Evolutionary conservation across 2,113 vertebrate species (phyloP).

Genomic region (Neodontobutis hainanensis): DNA sequence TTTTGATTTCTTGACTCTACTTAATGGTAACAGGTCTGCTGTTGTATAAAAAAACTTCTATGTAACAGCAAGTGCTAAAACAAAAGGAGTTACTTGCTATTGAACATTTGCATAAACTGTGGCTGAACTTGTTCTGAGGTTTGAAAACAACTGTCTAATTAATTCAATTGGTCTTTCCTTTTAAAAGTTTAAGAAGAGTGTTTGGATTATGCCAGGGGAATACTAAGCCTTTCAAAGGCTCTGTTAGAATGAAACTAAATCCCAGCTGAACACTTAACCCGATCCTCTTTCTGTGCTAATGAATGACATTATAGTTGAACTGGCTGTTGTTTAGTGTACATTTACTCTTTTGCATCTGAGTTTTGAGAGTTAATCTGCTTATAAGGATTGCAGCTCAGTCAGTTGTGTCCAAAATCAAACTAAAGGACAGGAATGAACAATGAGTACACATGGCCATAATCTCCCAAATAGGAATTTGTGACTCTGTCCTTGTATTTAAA

Average conservation of each 20-base stretch:
- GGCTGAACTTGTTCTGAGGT: conserved; percentile 41
- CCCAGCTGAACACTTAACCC: conserved; percentile 58
- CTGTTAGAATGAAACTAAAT: conserved; percentile 67
- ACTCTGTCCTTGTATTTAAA: conserved; percentile 30
- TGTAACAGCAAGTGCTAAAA: neutral
- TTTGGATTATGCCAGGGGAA: conserved; percentile 57
- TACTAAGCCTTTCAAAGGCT: conserved; percentile 66
- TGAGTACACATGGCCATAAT: conserved; percentile 1
- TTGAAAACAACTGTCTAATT: conserved; percentile 58
- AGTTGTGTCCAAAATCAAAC: conserved; percentile 38
- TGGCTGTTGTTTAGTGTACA: conserved; percentile 50
- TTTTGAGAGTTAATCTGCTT: conserved; percentile 60
- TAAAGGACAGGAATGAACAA: conserved; percentile 25
- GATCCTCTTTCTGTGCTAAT: conserved; percentile 55
- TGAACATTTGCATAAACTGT: conserved; percentile 43
- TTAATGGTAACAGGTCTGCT: too few relatives aligned
- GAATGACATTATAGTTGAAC: conserved; percentile 56
- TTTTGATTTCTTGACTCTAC: too few relatives aligned
- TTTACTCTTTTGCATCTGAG: conserved; percentile 37
- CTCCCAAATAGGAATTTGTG: conserved; percentile 13
- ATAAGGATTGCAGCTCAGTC: conserved; percentile 63
- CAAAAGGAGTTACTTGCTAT: conserved; percentile 34
- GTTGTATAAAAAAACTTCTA: neutral
- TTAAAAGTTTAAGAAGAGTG: conserved; percentile 57
- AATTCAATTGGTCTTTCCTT: conserved; percentile 63